Evolutionary conservation across 2,797 vertebrate species (phyloP), one percentile per base, ranked within the genome.

Genomic region (Ptychobarbus kaznakovi): DNA sequence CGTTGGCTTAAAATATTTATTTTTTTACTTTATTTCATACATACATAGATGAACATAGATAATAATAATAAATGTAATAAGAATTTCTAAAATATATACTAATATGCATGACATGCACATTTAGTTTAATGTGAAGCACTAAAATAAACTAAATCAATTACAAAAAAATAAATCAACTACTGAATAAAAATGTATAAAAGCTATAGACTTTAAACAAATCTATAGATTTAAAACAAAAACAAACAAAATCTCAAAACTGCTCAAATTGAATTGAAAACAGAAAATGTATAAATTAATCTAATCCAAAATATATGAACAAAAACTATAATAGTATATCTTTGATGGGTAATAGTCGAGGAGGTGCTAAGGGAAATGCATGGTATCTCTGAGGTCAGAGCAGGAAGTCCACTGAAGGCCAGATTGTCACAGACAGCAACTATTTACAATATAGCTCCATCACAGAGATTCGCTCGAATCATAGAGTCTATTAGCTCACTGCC

Each of bases 401-500:
- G 5, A 63, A 68, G 44, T 66, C 25, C 16, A 65, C 46, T 11
- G 18, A 70, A 42, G 66, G 1, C 4, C 35, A 40, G 20, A 42
- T 70, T 70, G 68, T n/a, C 38, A 42, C 68, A 70, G 38, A 5
- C 38, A 6, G 38, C 38, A 70, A 70, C 2, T 12, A 65, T 46
- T 65, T 25, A 80, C 44, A 35, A 20, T 69, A 69, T 4, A 68
- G 20, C 46, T 56, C 46, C 22, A 38, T 78, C 56, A 42, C 13
- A 70, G 22, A 38, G 49, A 75, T 51, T 46, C 1, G 25, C 58
- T 65, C 0, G 5, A 81, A 35, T 69, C 40, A 2, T 40, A 11
- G 65, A 81, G 28, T 56, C 3, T 70, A 53, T 81, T 20, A 69
- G 13, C 65, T 68, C 66, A 40, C 35, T 51, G 65, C 46, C 35